Evolutionary conservation across 2,888 invertebrate species (phyloP).

Genomic region (Nowickia ferox): DNA sequence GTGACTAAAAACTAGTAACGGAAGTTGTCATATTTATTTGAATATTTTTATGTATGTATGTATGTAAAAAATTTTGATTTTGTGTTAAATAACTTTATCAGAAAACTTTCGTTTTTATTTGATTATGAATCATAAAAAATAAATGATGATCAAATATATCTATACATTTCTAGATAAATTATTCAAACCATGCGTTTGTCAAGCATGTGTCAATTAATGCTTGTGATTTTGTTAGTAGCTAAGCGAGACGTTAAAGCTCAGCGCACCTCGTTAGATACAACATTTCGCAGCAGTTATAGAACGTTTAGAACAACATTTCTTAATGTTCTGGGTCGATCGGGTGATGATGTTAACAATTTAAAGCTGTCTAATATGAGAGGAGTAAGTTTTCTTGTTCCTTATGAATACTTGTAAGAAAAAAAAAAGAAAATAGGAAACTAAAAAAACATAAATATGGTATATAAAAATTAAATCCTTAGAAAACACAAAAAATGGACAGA

Average conservation of each 20-base stretch:
- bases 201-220: constrained; percentile 13
- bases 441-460: not conserved
- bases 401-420: not conserved
- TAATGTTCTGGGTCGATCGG: constrained; percentile 78
- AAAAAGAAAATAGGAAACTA: not conserved
- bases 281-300: constrained; percentile 75
- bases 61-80: not conserved
- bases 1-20: not conserved
- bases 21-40: not conserved
- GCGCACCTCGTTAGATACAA: constrained; percentile 78
- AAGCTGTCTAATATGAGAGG: constrained; percentile 76
- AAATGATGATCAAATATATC: constrained; percentile 2
- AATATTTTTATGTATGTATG: not conserved
- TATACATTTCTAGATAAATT: constrained; percentile 43
- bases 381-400: constrained; percentile 73
- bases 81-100: not conserved
- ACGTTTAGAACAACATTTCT: constrained; percentile 77
- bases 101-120: constrained; percentile 38
- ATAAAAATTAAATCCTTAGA: constrained; percentile 75
- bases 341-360: constrained; percentile 77
- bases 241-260: constrained; percentile 74
- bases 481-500: constrained; percentile 79
- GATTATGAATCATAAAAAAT: constrained; percentile 6
- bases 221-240: constrained; percentile 25
- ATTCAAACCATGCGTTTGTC: constrained; percentile 43